A percentile compares a stretch with the other conserved stretches of the same genome.
Conservation (phyloP, 2,113 vertebrate species). For the Trachemys scripta region DNA sequence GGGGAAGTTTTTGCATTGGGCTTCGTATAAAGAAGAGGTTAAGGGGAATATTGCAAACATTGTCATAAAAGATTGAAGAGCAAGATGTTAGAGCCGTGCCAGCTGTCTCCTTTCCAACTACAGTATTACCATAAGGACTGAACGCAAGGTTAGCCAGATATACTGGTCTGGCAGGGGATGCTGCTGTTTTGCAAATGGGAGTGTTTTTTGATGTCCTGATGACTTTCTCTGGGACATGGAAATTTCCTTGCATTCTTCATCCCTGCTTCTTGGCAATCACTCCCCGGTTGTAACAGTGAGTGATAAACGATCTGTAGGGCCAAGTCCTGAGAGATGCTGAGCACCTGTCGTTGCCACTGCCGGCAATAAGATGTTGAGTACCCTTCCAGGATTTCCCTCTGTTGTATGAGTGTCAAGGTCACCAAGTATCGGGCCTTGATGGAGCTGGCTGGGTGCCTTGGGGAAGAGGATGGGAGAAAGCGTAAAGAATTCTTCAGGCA, state of each 20-base stretch:
- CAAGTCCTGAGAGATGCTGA: background rate
- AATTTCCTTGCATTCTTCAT: background rate
- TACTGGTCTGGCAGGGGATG: conserved; percentile 31
- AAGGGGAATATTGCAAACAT: conserved; percentile 42
- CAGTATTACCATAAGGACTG: conserved; percentile 57
- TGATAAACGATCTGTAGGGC: background rate
- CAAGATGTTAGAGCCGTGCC: conserved; percentile 63
- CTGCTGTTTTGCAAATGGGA: conserved; percentile 49
- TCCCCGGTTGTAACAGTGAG: background rate
- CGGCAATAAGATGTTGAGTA: background rate
- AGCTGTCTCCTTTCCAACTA: conserved; percentile 80
- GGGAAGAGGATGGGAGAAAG: background rate
- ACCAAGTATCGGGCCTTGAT: rapidly evolving
- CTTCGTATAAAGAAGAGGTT: background rate
- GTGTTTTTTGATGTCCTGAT: conserved; percentile 64
- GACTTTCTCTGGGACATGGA: conserved; percentile 41
- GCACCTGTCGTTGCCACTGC: background rate
- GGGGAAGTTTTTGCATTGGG: conserved; percentile 16
- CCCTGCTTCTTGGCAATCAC: background rate
- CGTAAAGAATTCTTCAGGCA: background rate
- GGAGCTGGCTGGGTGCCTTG: background rate
- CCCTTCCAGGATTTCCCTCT: background rate
- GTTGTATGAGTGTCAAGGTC: background rate
- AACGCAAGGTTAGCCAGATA: conserved; percentile 77
- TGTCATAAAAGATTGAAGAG: conserved; percentile 70